phyloP scores from a whole-genome alignment of 2,797 vertebrate species.

The Syndactyla subalaris region DNA sequence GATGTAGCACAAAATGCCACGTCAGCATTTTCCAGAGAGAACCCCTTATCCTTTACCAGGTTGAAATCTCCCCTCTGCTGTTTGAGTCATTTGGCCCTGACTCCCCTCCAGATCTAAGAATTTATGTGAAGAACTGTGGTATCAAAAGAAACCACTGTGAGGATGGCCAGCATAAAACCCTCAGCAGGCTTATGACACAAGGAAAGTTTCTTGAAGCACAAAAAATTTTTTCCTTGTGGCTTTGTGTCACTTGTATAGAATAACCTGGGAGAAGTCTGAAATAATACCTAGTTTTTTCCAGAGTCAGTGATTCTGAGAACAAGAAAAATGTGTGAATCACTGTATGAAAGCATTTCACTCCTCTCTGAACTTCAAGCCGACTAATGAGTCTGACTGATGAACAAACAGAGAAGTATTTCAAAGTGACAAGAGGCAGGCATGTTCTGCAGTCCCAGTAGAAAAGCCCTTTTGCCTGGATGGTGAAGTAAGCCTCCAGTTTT shows the following conservation, averaged over 20 bases:
- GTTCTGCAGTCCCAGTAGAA: not conserved
- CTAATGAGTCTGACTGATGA: not conserved
- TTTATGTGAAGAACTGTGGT: not conserved
- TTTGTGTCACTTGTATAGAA: not conserved
- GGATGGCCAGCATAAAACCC: not conserved
- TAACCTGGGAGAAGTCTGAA: not conserved
- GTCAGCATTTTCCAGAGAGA: not conserved
- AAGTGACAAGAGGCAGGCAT: not conserved
- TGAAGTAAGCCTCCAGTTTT: not conserved
- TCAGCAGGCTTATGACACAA: not conserved
- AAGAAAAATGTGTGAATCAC: not conserved
- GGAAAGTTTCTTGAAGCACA: not conserved
- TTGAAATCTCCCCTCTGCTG: not conserved
- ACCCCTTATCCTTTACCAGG: not conserved
- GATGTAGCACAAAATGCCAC: not conserved
- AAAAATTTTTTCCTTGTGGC: not conserved
- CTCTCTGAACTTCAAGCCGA: not conserved
- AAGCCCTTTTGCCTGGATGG: not conserved
- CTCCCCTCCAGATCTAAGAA: not conserved
- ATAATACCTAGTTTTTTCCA: not conserved
- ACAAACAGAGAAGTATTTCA: not conserved
- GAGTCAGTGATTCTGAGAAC: not conserved
- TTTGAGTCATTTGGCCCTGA: not conserved
- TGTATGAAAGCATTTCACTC: not conserved
- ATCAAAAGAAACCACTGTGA: not conserved